These are phyloP conservation scores for Calliphora vicina DNA, from an alignment of 1,140 invertebrate genomes.

Conservation along the genomic window DNA sequence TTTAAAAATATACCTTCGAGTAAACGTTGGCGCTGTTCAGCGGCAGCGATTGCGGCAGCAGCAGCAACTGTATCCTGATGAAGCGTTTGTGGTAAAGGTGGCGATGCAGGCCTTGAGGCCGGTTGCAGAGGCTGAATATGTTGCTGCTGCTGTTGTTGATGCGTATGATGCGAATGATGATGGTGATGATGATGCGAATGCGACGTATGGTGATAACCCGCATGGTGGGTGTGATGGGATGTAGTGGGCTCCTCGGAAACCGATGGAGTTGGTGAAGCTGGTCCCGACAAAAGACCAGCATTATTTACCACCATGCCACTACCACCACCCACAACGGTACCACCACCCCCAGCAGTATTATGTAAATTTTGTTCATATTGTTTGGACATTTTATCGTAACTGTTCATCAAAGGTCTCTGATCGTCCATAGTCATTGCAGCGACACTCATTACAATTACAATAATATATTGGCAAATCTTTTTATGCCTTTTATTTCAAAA, in stretches of 20 bases:
- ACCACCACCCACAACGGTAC: slow-evolving; percentile 39
- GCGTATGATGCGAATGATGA: slow-evolving; percentile 46
- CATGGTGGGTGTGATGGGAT: slow-evolving; percentile 38
- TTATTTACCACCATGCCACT: slow-evolving; percentile 34
- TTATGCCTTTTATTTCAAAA: slow-evolving; percentile 44
- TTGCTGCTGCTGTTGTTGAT: slow-evolving; percentile 48
- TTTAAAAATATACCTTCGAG: slow-evolving; percentile 57
- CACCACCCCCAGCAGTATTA: slow-evolving; percentile 25
- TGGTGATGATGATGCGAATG: slow-evolving; percentile 51
- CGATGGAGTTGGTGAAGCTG: slow-evolving; percentile 58
- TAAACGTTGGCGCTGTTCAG: slow-evolving; percentile 60
- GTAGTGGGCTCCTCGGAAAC: slow-evolving; percentile 47
- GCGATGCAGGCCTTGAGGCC: slow-evolving; percentile 6
- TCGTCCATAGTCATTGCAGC: slow-evolving; percentile 64
- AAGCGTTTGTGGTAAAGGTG: neutral
- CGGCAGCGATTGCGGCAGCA: slow-evolving; percentile 54
- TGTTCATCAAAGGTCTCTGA: slow-evolving; percentile 63
- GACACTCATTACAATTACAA: slow-evolving; percentile 59
- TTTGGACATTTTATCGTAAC: slow-evolving; percentile 61
- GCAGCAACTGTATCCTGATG: slow-evolving; percentile 45
- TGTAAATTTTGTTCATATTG: slow-evolving; percentile 60
- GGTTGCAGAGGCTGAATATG: slow-evolving; percentile 41
- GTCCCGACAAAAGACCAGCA: slow-evolving; percentile 48
- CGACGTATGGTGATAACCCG: slow-evolving; percentile 46
- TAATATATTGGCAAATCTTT: slow-evolving; percentile 38